These are phyloP conservation scores for Epinotia brunnichana DNA, from an alignment of 2,888 invertebrate genomes.

Conservation along the genomic window DNA sequence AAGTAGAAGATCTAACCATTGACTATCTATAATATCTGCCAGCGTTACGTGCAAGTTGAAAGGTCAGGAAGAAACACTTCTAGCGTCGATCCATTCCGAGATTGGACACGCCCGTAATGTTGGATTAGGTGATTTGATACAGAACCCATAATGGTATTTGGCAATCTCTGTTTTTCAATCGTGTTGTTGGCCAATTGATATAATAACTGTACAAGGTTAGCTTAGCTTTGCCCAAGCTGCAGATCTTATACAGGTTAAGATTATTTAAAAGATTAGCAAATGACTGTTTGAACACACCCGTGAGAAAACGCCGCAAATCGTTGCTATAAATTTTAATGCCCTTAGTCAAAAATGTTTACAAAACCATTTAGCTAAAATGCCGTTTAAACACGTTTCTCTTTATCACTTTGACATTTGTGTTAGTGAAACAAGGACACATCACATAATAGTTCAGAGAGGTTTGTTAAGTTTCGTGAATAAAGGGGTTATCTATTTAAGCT, in stretches of 20 bases:
- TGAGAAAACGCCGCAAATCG: neutral
- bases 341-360: too few relatives aligned
- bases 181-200: slow-evolving; percentile 25
- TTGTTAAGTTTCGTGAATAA: too few relatives aligned
- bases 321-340: too few relatives aligned
- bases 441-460: too few relatives aligned
- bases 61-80: slow-evolving; percentile 52
- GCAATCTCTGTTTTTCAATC: slow-evolving; percentile 22
- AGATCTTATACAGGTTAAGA: neutral
- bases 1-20: slow-evolving; percentile 39
- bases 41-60: slow-evolving; percentile 47
- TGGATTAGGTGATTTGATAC: slow-evolving; percentile 29
- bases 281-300: neutral
- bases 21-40: slow-evolving; percentile 46
- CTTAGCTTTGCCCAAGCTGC: slow-evolving; percentile 2
- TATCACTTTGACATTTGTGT: too few relatives aligned
- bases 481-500: neutral
- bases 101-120: slow-evolving; percentile 38
- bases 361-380: too few relatives aligned
- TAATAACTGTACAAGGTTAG: slow-evolving; percentile 30
- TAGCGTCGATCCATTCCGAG: slow-evolving; percentile 27
- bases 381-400: too few relatives aligned
- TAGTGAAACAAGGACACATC: too few relatives aligned
- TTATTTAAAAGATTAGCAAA: neutral
- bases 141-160: slow-evolving; percentile 29